These are phyloP conservation scores for Argyresthia albistria DNA, from an alignment of 2,888 invertebrate genomes.

Conservation along the genomic window DNA sequence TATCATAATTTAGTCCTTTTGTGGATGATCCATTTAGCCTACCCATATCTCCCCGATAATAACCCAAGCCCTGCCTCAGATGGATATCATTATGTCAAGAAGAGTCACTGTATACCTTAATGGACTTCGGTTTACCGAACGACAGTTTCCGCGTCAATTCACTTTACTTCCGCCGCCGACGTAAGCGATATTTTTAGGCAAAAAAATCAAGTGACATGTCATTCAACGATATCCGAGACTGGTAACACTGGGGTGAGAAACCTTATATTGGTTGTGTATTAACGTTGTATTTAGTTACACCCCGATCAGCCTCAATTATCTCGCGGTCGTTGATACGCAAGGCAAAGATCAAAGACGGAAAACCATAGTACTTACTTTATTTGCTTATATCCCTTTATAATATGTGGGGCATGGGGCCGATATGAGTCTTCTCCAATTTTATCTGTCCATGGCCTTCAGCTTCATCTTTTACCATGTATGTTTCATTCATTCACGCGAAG, in stretches of 20 bases:
- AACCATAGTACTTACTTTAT: no score
- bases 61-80: constrained; percentile 7
- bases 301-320: not conserved
- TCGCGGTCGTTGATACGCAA: no score
- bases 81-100: constrained; percentile 39
- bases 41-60: no score
- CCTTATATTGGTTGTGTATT: constrained; percentile 27
- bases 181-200: constrained; percentile 57
- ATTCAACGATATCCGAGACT: constrained; percentile 35
- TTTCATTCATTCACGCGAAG: no score
- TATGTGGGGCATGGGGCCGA: no score
- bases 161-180: constrained; percentile 54
- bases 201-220: constrained; percentile 28
- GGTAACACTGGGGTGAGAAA: constrained; percentile 25
- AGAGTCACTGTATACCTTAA: constrained; percentile 55
- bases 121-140: constrained; percentile 49
- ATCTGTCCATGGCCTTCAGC: no score
- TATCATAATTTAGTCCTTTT: no score
- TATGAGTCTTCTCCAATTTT: no score
- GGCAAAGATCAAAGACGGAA: no score
- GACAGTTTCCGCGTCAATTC: constrained; percentile 65
- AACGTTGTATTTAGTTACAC: constrained; percentile 10
- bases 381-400: no score
- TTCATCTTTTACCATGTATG: no score
- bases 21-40: no score